Base-by-base conservation (phyloP, 2,888 invertebrate species). In the Hermaeophaga mercurialis region DNA sequence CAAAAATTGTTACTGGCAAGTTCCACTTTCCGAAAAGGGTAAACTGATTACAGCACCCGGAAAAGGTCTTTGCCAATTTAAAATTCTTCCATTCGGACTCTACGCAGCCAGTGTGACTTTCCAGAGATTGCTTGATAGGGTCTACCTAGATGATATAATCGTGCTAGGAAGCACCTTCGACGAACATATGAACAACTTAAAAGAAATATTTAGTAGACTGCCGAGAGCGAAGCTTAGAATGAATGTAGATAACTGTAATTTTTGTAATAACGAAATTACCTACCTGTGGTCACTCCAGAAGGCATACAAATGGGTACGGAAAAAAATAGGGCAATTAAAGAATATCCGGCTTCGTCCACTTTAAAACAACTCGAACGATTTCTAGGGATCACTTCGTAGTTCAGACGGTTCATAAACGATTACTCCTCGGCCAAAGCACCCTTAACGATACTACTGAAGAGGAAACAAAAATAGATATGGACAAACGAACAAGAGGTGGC, bases 51-150 rank as follows among this genome's bases (percentile, higher is more conserved):
- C 70, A 68, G 69, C 2, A 70, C 69, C 47, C 70, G 68, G 4
- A n/a, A n/a, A n/a, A n/a, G n/a, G n/a, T n/a, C 58, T 71, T 1
- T 72, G 61, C 45, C 66, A 71, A 5, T 73, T 72, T 47, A 60
- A 44, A 7, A 64, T 66, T 0, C 66, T 72, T 67, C 69, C 72
- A 2, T 72, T 72, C 57, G 72, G 72, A 1, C 47, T 71, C 2
- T 18, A 38, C 14, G n/a, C 38, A 17, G 38, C 38, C 6, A 4
- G 17, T 3, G 18, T 18, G 2, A 38, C 18, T 9, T 38, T 38
- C 8, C 38, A 38, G 11, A 15, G 17, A 38, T 18, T 14, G 9
- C 2, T 38, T 2, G 38, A 38, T 18, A 14, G 2, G 18, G 17
- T 38, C 1, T 38, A 15, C 9, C 18, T 38, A 11, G 38, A 38